phyloP scores from a whole-genome alignment of 1,140 invertebrate species.

The Drosophila biarmipes region DNA sequence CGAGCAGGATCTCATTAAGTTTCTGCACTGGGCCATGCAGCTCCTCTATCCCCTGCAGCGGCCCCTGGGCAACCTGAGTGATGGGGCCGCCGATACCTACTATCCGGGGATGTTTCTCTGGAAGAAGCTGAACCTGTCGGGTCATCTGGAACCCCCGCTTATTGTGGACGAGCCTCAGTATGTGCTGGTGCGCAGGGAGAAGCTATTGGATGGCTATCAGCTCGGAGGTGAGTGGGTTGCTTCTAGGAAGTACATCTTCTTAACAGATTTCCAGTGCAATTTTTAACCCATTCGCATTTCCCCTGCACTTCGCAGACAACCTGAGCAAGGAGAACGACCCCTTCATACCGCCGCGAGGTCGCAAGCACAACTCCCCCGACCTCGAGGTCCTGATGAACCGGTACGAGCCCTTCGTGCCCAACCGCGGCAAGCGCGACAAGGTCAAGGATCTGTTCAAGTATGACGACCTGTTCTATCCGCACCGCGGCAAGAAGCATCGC shows the following conservation, averaged over 20 bases:
- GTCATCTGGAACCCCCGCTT: conserved; percentile 73
- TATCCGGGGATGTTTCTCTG: conserved; percentile 75
- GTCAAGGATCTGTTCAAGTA: conserved; percentile 84
- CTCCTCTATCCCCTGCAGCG: conserved; percentile 67
- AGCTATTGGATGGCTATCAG: conserved; percentile 55
- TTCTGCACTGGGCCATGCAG: conserved; percentile 77
- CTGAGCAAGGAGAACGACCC: conserved; percentile 56
- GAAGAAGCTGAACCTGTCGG: conserved; percentile 80
- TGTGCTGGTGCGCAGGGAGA: conserved; percentile 72
- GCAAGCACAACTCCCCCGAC: conserved; percentile 75
- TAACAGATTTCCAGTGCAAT: background rate
- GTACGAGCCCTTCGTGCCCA: conserved; percentile 77
- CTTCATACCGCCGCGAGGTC: conserved; percentile 78
- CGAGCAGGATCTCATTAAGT: conserved; percentile 76
- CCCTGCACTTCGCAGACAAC: conserved; percentile 28
- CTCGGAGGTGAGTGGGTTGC: conserved; percentile 52
- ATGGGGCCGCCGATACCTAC: conserved; percentile 63
- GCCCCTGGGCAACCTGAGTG: conserved; percentile 21
- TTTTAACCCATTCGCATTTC: background rate
- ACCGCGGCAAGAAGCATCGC: conserved; percentile 78
- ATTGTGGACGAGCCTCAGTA: conserved; percentile 80
- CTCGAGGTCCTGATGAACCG: conserved; percentile 68
- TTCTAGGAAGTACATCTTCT: background rate
- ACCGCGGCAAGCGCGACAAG: conserved; percentile 80
- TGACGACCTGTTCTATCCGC: conserved; percentile 82